These are phyloP conservation scores for Teleopsis dalmanni DNA, from an alignment of 1,140 invertebrate genomes.

Conservation along the genomic window DNA sequence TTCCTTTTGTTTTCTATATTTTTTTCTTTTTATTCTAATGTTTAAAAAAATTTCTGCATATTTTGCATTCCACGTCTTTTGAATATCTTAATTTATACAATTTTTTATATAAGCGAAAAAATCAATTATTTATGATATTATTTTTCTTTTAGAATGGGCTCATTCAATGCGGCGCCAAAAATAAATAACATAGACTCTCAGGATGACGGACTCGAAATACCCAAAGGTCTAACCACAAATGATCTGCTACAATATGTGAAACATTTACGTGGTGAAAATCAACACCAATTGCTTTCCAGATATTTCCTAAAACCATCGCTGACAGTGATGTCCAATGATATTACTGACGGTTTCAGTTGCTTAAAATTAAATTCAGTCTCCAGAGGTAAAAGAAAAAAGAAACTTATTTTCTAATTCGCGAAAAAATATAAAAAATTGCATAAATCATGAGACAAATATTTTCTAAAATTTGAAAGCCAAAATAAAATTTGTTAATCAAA, in stretches of 20 bases:
- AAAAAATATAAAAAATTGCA: background rate
- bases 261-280: constrained; percentile 25
- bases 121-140: background rate
- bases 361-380: constrained; percentile 46
- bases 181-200: constrained; percentile 58
- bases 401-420: background rate
- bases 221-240: constrained; percentile 45
- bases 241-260: constrained; percentile 51
- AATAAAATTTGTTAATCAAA: constrained; percentile 12
- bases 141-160: constrained; percentile 59
- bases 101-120: too few species aligned
- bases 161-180: constrained; percentile 61
- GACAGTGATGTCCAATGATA: constrained; percentile 19
- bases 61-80: background rate
- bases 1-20: background rate
- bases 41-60: background rate
- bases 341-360: constrained; percentile 41
- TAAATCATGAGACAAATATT: background rate
- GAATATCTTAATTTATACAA: background rate
- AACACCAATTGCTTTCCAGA: constrained; percentile 29
- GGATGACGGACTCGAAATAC: constrained; percentile 53
- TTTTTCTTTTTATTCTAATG: background rate
- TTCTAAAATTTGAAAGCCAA: background rate
- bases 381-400: constrained; percentile 28
- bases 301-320: constrained; percentile 27